Evolutionary conservation across 2,797 vertebrate genomes (phyloP).

Genomic region (Enteromius afrohamiltoni): DNA sequence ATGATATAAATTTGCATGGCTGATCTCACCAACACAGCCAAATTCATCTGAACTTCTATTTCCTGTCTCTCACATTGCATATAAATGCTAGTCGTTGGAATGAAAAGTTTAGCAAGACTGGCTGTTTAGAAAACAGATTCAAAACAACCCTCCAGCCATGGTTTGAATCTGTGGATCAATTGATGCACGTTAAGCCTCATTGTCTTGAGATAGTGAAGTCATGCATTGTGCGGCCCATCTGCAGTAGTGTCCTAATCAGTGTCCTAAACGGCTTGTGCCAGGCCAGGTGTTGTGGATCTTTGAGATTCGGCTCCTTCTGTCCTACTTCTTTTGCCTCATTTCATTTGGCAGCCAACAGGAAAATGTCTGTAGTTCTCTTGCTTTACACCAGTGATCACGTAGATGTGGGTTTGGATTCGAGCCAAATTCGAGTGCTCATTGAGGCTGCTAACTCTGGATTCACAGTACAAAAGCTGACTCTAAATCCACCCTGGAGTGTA

Average conservation of each 20-base stretch:
- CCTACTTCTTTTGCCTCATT: constrained; percentile 61
- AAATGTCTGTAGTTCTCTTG: constrained; percentile 48
- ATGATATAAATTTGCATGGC: not conserved
- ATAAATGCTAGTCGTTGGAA: not conserved
- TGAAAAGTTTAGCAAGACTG: not conserved
- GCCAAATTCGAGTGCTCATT: constrained; percentile 47
- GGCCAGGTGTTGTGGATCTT: constrained; percentile 70
- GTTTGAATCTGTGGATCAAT: not conserved
- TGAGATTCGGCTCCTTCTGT: constrained; percentile 52
- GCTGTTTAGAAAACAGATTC: not conserved
- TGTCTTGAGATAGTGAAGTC: constrained; percentile 43
- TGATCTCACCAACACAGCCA: not conserved
- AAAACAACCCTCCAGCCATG: constrained; percentile 19
- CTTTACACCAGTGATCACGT: constrained; percentile 58
- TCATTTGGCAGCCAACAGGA: constrained; percentile 63
- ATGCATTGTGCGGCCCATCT: constrained; percentile 42
- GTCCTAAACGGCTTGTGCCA: constrained; percentile 64
- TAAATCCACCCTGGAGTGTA: not conserved
- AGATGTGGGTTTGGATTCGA: constrained; percentile 61
- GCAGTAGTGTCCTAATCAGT: constrained; percentile 52
- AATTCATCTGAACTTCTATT: not conserved
- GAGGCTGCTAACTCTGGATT: not conserved
- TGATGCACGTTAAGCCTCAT: constrained; percentile 41
- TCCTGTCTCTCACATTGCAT: not conserved
- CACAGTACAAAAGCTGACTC: not conserved